These are phyloP conservation scores for Diplolepis rosae DNA, from an alignment of 2,888 invertebrate species.

Conservation along the genomic window DNA sequence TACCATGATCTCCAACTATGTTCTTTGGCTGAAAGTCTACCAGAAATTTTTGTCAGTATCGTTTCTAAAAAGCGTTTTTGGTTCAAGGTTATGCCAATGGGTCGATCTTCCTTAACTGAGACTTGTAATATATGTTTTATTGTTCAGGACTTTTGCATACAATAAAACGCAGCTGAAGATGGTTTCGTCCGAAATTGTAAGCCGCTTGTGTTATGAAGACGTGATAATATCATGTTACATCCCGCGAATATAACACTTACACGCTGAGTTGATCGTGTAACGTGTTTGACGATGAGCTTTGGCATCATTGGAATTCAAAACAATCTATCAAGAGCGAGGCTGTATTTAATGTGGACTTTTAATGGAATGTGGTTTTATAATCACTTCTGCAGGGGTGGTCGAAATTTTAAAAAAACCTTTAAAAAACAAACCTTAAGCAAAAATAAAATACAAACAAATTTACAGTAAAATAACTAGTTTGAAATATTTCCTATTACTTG, in stretches of 20 bases:
- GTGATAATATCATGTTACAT: slow-evolving; percentile 37
- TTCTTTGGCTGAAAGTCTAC: no score
- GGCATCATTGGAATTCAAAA: slow-evolving; percentile 24
- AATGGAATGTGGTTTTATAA: slow-evolving; percentile 12
- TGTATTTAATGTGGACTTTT: slow-evolving; percentile 1
- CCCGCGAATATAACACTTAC: slow-evolving; percentile 37
- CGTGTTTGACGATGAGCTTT: slow-evolving; percentile 14
- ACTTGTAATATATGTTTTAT: neutral
- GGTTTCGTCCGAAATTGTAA: slow-evolving; percentile 37
- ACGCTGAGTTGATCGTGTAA: slow-evolving; percentile 6
- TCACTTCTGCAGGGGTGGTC: slow-evolving; percentile 1
- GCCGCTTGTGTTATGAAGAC: slow-evolving; percentile 32
- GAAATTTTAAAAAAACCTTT: no score
- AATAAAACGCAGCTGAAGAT: slow-evolving; percentile 31
- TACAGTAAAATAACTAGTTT: no score
- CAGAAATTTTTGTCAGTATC: no score
- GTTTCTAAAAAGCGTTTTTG: no score
- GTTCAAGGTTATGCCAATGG: no score
- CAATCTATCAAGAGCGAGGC: slow-evolving; percentile 4
- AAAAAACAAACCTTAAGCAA: no score
- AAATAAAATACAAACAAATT: no score
- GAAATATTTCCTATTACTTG: no score
- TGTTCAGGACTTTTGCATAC: neutral
- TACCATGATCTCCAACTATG: no score
- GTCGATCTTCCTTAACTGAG: no score